These are phyloP conservation scores for Takifugu rubripes DNA, from an alignment of 2,797 vertebrate species.

Conservation along the genomic window DNA sequence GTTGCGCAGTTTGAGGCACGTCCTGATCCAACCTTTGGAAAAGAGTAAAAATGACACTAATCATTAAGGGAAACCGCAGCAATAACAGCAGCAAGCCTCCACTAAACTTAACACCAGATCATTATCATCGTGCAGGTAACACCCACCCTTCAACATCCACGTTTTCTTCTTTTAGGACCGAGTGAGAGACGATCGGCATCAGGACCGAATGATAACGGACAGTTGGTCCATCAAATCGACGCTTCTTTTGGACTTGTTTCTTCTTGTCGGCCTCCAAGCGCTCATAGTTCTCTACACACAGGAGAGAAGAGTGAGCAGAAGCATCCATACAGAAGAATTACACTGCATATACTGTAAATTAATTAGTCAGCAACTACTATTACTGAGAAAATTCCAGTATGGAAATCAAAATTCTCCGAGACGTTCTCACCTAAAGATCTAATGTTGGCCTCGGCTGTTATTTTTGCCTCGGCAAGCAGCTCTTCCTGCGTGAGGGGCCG, in stretches of 20 bases:
- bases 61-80: background rate
- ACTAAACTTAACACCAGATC: background rate
- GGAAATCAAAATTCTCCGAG: background rate
- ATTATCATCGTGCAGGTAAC: background rate
- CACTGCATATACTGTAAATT: too few relatives aligned
- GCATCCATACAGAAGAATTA: background rate
- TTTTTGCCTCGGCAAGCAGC: constrained; percentile 89
- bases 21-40: constrained; percentile 87
- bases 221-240: constrained; percentile 85
- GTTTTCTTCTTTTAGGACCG: constrained; percentile 85
- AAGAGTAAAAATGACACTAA: constrained; percentile 4
- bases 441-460: constrained; percentile 91
- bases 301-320: constrained; percentile 10
- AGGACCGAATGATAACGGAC: constrained; percentile 90
- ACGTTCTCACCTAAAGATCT: constrained; percentile 82
- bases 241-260: constrained; percentile 94
- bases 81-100: background rate
- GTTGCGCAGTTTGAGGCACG: constrained; percentile 53
- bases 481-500: constrained; percentile 90
- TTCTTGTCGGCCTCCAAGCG: constrained; percentile 95
- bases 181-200: constrained; percentile 86
- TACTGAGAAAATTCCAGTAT: background rate
- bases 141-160: constrained; percentile 92
- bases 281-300: constrained; percentile 87
- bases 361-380: background rate